phyloP scores from a whole-genome alignment of 1,140 invertebrate genomes.

The Lordiphosa clarofinis region DNA sequence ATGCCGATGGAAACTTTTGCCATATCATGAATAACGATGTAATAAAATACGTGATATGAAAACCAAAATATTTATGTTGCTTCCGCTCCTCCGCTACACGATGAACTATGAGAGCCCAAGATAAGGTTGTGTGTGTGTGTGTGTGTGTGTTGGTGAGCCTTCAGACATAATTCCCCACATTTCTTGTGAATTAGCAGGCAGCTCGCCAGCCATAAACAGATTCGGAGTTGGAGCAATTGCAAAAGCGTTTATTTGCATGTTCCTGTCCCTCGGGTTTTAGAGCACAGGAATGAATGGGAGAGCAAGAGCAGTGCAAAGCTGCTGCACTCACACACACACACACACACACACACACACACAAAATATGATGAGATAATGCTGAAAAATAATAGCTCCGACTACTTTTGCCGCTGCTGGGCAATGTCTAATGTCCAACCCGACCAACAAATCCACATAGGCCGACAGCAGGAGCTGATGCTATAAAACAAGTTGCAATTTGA shows the following conservation, averaged over 20 bases:
- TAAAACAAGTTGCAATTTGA: slow-evolving; percentile 4
- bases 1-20: slow-evolving; percentile 40
- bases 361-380: slow-evolving; percentile 66
- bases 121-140: slow-evolving; percentile 8
- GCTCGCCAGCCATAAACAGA: slow-evolving; percentile 29
- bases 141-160: background rate
- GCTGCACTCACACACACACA: slow-evolving; percentile 32
- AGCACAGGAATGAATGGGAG: background rate
- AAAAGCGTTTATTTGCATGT: slow-evolving; percentile 46
- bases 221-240: slow-evolving; percentile 5
- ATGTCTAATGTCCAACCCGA: slow-evolving; percentile 20
- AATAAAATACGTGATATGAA: slow-evolving; percentile 78
- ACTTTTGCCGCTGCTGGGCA: slow-evolving; percentile 9
- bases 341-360: slow-evolving; percentile 19
- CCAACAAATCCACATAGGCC: slow-evolving; percentile 29
- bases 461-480: slow-evolving; percentile 3
- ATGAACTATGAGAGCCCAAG: slow-evolving; percentile 52
- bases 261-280: slow-evolving; percentile 13
- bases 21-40: slow-evolving; percentile 77
- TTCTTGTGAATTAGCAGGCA: slow-evolving; percentile 63
- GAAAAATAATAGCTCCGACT: slow-evolving; percentile 51
- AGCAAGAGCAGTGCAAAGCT: slow-evolving; percentile 20
- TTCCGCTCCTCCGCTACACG: slow-evolving; percentile 24
- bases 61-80: slow-evolving; percentile 28
- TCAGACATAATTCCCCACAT: slow-evolving; percentile 51